Percentiles rank a stretch among this genome's conserved stretches.
These are phyloP conservation scores for Ophion costatus DNA, from an alignment of 2,888 invertebrate genomes.

Conservation along the genomic window DNA sequence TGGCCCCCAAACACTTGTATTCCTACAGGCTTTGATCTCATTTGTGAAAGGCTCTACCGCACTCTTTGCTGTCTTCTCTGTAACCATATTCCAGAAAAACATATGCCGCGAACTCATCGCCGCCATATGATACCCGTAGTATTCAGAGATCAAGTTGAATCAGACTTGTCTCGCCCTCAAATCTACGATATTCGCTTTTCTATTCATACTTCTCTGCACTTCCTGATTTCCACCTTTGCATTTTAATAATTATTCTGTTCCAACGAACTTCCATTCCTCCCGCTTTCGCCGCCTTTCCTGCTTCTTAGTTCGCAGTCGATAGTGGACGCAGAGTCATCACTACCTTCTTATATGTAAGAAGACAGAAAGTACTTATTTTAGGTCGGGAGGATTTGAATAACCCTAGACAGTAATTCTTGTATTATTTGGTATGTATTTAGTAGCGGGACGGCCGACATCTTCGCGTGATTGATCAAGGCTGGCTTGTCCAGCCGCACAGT, in stretches of 20 bases:
- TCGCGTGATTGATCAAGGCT: no score
- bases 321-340: not conserved
- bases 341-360: not conserved
- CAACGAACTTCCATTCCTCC: conserved; percentile 19
- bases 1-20: conserved; percentile 36
- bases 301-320: not conserved
- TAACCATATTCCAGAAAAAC: conserved; percentile 44
- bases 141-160: conserved; percentile 16
- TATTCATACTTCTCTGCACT: not conserved
- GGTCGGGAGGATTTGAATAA: not conserved
- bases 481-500: no score
- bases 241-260: conserved; percentile 29
- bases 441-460: not conserved
- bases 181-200: conserved; percentile 8
- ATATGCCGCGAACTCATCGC: conserved; percentile 38
- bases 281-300: conserved; percentile 9
- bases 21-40: conserved; percentile 63
- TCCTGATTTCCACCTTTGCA: not conserved
- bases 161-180: not conserved
- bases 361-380: not conserved
- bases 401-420: not conserved
- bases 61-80: conserved; percentile 6
- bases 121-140: conserved; percentile 8
- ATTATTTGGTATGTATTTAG: conserved; percentile 9
- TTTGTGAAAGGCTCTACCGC: conserved; percentile 42